These are phyloP conservation scores for Aphelocoma californica DNA, from an alignment of 2,797 vertebrate species.

Conservation along the genomic window DNA sequence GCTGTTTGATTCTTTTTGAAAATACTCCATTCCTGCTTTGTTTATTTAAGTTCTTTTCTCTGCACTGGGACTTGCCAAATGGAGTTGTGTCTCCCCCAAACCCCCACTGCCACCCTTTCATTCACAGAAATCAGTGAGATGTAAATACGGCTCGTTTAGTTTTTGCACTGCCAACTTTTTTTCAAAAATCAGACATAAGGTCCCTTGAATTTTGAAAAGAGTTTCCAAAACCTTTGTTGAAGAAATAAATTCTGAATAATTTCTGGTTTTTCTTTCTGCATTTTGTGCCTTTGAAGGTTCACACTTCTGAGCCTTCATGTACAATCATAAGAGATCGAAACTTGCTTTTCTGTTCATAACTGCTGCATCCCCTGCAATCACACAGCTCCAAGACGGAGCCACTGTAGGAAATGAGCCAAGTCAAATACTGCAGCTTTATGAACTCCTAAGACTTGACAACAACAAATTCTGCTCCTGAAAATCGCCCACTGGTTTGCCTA, in stretches of 20 bases:
- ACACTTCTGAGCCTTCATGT: neutral
- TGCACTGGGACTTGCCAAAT: conserved; percentile 31
- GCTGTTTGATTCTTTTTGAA: conserved; percentile 67
- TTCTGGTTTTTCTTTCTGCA: conserved; percentile 13
- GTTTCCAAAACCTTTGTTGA: conserved; percentile 7
- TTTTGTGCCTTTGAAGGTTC: conserved; percentile 48
- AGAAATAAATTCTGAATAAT: conserved; percentile 36
- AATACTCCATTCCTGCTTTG: conserved; percentile 30
- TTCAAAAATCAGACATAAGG: conserved; percentile 3
- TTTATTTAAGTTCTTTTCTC: conserved; percentile 57
- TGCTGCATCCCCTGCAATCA: conserved; percentile 49
- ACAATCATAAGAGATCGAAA: neutral
- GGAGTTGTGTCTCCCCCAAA: neutral
- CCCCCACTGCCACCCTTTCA: neutral
- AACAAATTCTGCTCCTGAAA: conserved; percentile 5
- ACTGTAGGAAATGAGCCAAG: conserved; percentile 44
- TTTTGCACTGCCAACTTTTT: conserved; percentile 29
- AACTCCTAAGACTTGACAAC: neutral
- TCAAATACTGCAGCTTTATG: conserved; percentile 33
- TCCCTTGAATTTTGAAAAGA: conserved; percentile 37
- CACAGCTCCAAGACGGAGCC: neutral
- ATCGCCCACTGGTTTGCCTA: neutral
- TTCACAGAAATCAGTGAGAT: conserved; percentile 47
- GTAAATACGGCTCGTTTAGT: conserved; percentile 3
- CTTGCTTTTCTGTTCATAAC: conserved; percentile 34